These are phyloP conservation scores for Reinhardtius hippoglossoides DNA, from an alignment of 2,113 vertebrate genomes.

Conservation along the genomic window DNA sequence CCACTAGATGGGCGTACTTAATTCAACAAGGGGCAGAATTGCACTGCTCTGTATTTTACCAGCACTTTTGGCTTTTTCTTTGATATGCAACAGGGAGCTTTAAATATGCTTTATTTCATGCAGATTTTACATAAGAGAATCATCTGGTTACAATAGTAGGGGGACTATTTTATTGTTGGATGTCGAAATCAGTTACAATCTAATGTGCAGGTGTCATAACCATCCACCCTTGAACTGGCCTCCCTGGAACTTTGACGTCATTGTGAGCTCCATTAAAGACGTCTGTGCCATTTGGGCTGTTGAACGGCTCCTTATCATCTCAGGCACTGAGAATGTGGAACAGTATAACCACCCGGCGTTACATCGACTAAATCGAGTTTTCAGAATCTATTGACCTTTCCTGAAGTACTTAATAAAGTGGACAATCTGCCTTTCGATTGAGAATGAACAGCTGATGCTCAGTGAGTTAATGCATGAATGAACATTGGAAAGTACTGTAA, in stretches of 20 bases:
- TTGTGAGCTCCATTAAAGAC: neutral
- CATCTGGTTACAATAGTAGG: neutral
- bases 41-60: too few relatives aligned
- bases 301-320: slow-evolving; percentile 20
- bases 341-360: neutral
- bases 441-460: neutral
- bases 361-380: neutral
- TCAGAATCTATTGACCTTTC: neutral
- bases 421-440: neutral
- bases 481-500: neutral
- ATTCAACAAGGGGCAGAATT: neutral
- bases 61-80: neutral
- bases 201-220: slow-evolving; percentile 47
- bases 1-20: slow-evolving; percentile 35
- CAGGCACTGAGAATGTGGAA: neutral
- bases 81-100: neutral
- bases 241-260: slow-evolving; percentile 51
- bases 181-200: slow-evolving; percentile 35
- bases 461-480: neutral
- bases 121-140: neutral
- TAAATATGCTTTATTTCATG: neutral
- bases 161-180: neutral
- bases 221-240: slow-evolving; percentile 62
- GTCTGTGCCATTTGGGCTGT: neutral
- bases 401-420: neutral